Percentiles rank a stretch among this genome's conserved stretches.
Conservation (phyloP, 2,888 invertebrate species). For the Synergus laeviventris region DNA sequence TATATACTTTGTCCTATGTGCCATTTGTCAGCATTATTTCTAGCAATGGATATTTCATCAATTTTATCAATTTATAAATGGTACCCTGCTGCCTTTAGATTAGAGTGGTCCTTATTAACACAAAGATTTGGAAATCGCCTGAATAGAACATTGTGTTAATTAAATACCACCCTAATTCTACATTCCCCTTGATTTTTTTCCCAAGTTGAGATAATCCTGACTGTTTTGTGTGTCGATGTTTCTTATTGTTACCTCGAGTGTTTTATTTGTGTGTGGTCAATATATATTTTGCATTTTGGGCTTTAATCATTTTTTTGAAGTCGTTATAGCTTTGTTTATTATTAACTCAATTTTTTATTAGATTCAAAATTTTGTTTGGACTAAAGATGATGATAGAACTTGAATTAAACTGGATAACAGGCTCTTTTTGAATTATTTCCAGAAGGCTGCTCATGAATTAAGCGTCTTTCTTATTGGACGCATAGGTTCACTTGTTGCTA, state of each 20-base stretch:
- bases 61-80: neutral
- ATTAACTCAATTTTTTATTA: neutral
- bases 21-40: conserved; percentile 13
- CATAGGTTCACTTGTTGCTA: neutral
- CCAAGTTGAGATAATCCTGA: neutral
- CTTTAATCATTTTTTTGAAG: neutral
- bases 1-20: neutral
- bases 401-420: neutral
- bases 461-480: neutral
- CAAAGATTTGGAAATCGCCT: no score
- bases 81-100: neutral
- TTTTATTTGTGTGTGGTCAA: neutral
- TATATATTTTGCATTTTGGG: conserved; percentile 29
- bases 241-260: neutral
- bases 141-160: neutral
- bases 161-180: neutral
- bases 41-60: neutral
- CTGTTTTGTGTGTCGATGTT: conserved; percentile 14
- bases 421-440: neutral
- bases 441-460: neutral
- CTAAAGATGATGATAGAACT: neutral
- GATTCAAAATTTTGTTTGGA: neutral
- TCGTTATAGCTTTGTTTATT: neutral
- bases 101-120: neutral
- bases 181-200: neutral